Base-by-base conservation (phyloP, 2,113 vertebrate species). In the Oncorhynchus gorbuscha region DNA sequence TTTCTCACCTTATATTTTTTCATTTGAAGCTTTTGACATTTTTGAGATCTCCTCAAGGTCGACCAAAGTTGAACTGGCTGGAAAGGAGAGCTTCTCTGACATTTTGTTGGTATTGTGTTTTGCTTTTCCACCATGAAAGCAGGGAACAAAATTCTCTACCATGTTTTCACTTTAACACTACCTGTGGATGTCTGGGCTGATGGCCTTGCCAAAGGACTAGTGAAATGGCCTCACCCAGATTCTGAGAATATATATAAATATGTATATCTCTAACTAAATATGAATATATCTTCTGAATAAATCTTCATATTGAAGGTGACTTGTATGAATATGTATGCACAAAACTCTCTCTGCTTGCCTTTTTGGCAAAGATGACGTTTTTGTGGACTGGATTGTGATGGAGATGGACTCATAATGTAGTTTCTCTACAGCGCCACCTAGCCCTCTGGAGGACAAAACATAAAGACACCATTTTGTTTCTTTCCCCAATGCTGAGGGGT, bases 281-380 rank as follows among this genome's bases (percentile, higher is more conserved):
- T 87, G 76, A 92, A 88, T 89, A 89, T 91, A 93, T 92, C 86
- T 92, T 92, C 85, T 89, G 88, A 93, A 91, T 93, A 92, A 93
- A 92, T 91, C 94, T 94, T 94, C 94, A 94, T 94, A 94, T 94
- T 94, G 94, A 94, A 94, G 94, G 93, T 93, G 92, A 89, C 86
- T 84, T 89, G 84, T 91, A 92, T 87, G 83, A 90, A 87, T 86
- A 89, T 88, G 80, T 88, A 89, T 94, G 92, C 91, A 94, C 82
- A 92, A 90, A 84, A 89, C 86, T 88, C 85, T 80, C 81, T 91
- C 89, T 88, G 92, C 92, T 93, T 93, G 93, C 90, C 90, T 93
- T 93, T 91, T 92, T 92, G 90, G 92, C 91, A 91, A 93, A 86
- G 88, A 22, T 28, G 13, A 89, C 72, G 77, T 86, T 83, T 83